A percentile compares a stretch with the other conserved stretches of the same genome.
Conservation (phyloP, 2,888 invertebrate genomes). For the Heteromyza rotundicornis region DNA sequence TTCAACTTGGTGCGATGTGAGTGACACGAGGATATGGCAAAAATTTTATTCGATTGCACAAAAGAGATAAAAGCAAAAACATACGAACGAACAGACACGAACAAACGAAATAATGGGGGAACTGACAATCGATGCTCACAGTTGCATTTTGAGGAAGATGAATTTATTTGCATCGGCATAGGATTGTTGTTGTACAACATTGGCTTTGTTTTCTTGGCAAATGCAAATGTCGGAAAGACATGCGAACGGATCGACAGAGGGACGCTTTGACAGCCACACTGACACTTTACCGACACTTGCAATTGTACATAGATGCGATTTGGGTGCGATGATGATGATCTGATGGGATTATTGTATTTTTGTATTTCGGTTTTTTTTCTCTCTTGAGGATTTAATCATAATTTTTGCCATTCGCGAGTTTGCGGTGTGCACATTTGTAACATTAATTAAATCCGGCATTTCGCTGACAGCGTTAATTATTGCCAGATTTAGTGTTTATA, state of each 20-base stretch:
- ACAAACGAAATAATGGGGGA: background rate
- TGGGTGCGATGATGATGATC: background rate
- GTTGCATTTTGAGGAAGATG: background rate
- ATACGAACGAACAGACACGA: background rate
- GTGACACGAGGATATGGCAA: background rate
- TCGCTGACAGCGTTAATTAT: constrained; percentile 3
- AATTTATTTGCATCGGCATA: background rate
- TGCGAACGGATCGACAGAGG: background rate
- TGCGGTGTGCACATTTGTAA: background rate
- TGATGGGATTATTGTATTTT: background rate
- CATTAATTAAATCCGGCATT: constrained; percentile 7
- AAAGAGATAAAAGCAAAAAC: background rate
- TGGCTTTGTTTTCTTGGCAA: background rate
- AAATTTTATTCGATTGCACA: background rate
- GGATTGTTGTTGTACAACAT: background rate
- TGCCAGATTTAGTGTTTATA: background rate
- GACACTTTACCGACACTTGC: background rate
- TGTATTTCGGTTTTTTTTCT: too few species aligned
- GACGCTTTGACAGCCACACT: background rate
- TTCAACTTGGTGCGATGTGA: too few species aligned
- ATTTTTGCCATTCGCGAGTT: background rate
- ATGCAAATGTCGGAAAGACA: background rate
- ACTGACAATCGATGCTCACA: too few species aligned
- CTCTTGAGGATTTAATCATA: background rate
- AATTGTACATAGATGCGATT: background rate